phyloP scores from a whole-genome alignment of 2,797 vertebrate genomes.

The Eremophila alpestris region DNA sequence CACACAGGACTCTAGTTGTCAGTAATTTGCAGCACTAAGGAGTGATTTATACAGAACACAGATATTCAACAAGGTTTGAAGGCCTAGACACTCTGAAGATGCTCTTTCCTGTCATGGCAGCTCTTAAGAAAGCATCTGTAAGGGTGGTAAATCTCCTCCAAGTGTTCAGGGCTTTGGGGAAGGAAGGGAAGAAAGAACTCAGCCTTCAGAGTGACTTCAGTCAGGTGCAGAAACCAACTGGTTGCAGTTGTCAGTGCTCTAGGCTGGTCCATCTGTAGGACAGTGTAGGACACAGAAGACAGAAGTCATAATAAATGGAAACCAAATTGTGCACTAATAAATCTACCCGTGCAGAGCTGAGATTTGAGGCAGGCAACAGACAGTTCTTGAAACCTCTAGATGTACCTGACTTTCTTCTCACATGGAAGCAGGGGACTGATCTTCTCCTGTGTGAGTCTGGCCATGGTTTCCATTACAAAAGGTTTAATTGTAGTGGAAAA shows the following conservation, averaged over 20 bases:
- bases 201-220: neutral
- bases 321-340: neutral
- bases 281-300: neutral
- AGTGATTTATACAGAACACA: neutral
- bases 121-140: neutral
- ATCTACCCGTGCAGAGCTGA: neutral
- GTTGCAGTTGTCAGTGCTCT: neutral
- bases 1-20: neutral
- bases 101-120: neutral
- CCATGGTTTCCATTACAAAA: neutral
- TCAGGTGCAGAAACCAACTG: neutral
- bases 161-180: fast-evolving
- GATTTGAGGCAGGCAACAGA: neutral
- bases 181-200: neutral
- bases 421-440: neutral
- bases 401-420: neutral
- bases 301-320: neutral
- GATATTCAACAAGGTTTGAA: neutral
- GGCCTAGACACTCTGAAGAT: neutral
- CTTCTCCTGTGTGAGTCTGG: neutral
- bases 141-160: neutral
- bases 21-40: neutral
- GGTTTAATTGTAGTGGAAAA: neutral
- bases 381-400: neutral
- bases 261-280: neutral